phyloP scores from a whole-genome alignment of 2,113 vertebrate species.

The Turnix velox region DNA sequence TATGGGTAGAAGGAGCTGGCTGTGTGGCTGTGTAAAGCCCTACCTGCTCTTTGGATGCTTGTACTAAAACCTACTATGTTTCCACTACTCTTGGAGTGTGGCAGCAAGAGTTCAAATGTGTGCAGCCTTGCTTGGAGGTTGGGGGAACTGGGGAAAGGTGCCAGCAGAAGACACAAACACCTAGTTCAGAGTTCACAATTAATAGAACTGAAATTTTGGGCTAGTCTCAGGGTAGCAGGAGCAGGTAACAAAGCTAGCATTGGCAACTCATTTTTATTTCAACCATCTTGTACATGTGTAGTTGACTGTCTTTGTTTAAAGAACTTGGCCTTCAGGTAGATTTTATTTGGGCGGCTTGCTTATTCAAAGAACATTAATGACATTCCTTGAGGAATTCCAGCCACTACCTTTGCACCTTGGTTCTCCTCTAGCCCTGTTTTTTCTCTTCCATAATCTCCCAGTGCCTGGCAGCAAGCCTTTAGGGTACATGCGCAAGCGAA shows the following conservation, averaged over 20 bases:
- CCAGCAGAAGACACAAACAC: neutral
- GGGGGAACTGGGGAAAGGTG: neutral
- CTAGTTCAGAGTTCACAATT: neutral
- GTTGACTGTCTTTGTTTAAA: constrained; percentile 62
- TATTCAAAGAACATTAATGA: constrained; percentile 52
- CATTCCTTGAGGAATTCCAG: constrained; percentile 52
- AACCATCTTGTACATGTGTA: constrained; percentile 32
- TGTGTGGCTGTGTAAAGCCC: accelerated
- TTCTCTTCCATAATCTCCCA: constrained; percentile 54
- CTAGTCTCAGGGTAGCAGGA: neutral
- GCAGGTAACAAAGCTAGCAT: neutral
- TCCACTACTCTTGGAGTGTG: neutral
- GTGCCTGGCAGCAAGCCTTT: constrained; percentile 70
- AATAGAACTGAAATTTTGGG: neutral
- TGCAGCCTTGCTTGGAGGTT: neutral
- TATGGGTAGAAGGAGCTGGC: neutral
- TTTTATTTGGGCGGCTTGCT: constrained; percentile 36
- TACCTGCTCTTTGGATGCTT: neutral
- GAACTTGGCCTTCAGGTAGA: constrained; percentile 55
- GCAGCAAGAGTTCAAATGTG: neutral
- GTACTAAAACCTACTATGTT: neutral
- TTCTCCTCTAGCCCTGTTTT: constrained; percentile 42
- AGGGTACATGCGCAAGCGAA: constrained; percentile 66
- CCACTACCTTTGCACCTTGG: constrained; percentile 17
- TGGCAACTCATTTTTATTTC: constrained; percentile 57